Evolutionary conservation across 2,797 vertebrate species (phyloP), one percentile per base, ranked within the genome.

Genomic region (Epinephelus awoara): DNA sequence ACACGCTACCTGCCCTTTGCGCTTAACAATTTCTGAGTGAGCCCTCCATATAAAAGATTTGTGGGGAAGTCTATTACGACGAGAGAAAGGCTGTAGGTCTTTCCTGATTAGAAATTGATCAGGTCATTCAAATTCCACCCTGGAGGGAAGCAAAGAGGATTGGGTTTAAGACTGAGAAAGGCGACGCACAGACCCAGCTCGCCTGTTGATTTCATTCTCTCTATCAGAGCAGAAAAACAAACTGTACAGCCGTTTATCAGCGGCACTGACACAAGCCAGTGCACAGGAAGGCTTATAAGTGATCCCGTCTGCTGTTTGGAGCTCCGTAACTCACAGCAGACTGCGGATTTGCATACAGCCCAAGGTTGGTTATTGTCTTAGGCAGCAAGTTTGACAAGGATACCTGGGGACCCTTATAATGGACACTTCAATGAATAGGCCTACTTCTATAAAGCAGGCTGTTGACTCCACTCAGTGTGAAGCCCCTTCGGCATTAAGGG

Each of bases 101-200:
- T 87, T 75, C 58, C 82, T 91, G 89, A 92, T 93, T 91, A 90
- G 89, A 92, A 92, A 93, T 91, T 85, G 90, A 94, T 92, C 89
- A 85, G 89, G 79, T 89, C 85, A 80, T 93, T 91, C 84, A 87
- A 83, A 90, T 85, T 80, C 80, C 75, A 75, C 81, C 86, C 85
- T 38, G 46, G 69, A 70, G 89, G 68, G 55, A 77, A 65, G 82
- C 56, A 88, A 83, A 89, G 81, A 87, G 84, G 84, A 92, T 87
- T 85, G 84, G 68, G 71, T 82, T 80, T 55, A 72, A 69, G 73
- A 68, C 63, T 17, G 73, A 76, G 71, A 85, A 72, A 80, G 72
- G 72, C 49, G 67, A 18, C 19, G 40, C 68, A 11, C 76, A 15
- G 34, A 51, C 81, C 59, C 62, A 46, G 71, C 57, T 63, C 47